phyloP scores from a whole-genome alignment of 1,140 invertebrate genomes.

The Phymastichus coffea region DNA sequence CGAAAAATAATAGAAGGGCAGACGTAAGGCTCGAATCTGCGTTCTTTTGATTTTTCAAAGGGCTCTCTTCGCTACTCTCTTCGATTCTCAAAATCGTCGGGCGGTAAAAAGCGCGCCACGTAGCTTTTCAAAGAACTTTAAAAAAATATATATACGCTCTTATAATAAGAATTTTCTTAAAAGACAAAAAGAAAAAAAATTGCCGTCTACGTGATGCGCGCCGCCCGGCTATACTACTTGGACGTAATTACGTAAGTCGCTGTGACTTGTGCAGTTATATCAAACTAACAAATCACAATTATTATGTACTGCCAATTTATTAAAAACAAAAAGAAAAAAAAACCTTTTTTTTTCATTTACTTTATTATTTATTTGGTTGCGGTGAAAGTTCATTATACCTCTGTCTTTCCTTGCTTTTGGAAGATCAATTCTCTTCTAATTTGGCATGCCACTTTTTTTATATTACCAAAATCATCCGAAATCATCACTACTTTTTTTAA shows the following conservation, averaged over 20 bases:
- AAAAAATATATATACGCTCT: background rate
- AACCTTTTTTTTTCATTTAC: constrained; percentile 1
- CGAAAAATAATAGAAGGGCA: too few relatives aligned
- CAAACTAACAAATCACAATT: constrained; percentile 55
- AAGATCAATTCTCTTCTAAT: constrained; percentile 56
- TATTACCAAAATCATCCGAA: constrained; percentile 53
- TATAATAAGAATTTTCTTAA: background rate
- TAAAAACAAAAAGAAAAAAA: too few relatives aligned
- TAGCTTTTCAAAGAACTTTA: constrained; percentile 6
- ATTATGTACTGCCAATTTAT: constrained; percentile 31
- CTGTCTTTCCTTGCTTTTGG: constrained; percentile 50
- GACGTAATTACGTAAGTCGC: constrained; percentile 37
- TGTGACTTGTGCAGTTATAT: constrained; percentile 57
- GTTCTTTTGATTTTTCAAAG: constrained; percentile 46
- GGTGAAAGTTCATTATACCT: constrained; percentile 55
- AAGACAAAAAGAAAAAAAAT: background rate
- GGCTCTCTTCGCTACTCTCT: constrained; percentile 46
- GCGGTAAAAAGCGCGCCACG: constrained; percentile 27
- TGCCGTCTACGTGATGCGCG: too few relatives aligned
- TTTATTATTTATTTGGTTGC: constrained; percentile 49
- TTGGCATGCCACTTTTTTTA: constrained; percentile 54
- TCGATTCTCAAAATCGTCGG: constrained; percentile 40
- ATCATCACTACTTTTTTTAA: constrained; percentile 52
- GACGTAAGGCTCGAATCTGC: constrained; percentile 29
- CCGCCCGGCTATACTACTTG: constrained; percentile 16